phyloP scores from a whole-genome alignment of 2,888 invertebrate species.

The Heteropelma amictum region DNA sequence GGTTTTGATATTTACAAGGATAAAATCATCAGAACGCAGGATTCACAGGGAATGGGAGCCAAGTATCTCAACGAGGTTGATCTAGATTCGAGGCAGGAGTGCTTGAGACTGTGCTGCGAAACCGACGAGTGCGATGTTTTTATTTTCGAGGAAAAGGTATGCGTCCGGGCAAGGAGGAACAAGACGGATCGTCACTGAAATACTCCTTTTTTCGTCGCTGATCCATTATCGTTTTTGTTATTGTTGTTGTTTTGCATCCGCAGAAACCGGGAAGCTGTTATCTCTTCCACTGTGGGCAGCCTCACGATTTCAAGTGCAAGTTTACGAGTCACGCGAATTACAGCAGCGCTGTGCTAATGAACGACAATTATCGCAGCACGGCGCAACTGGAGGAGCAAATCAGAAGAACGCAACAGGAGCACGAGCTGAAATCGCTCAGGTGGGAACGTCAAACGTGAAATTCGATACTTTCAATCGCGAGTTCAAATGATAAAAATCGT shows the following conservation, averaged over 20 bases:
- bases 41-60: conserved; percentile 92
- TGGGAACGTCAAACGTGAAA: conserved; percentile 64
- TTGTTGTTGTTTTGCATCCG: too few relatives aligned
- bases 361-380: conserved; percentile 78
- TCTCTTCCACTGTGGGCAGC: conserved; percentile 93
- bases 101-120: conserved; percentile 91
- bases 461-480: background rate
- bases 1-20: conserved; percentile 92
- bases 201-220: too few relatives aligned
- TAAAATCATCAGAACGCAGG: conserved; percentile 94
- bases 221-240: too few relatives aligned
- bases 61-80: conserved; percentile 92
- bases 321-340: conserved; percentile 93
- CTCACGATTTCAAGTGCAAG: conserved; percentile 94
- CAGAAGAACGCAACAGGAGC: conserved; percentile 86
- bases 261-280: conserved; percentile 93
- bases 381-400: conserved; percentile 84
- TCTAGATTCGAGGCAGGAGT: conserved; percentile 88
- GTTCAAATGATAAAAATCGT: background rate
- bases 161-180: too few relatives aligned
- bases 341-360: conserved; percentile 90
- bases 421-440: conserved; percentile 85
- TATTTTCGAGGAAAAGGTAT: conserved; percentile 96
- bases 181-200: too few relatives aligned
- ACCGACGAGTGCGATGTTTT: conserved; percentile 93